Evolutionary conservation across 2,113 vertebrate genomes (phyloP), one percentile per base, ranked within the genome.

Genomic region (Setophaga kirtlandii): DNA sequence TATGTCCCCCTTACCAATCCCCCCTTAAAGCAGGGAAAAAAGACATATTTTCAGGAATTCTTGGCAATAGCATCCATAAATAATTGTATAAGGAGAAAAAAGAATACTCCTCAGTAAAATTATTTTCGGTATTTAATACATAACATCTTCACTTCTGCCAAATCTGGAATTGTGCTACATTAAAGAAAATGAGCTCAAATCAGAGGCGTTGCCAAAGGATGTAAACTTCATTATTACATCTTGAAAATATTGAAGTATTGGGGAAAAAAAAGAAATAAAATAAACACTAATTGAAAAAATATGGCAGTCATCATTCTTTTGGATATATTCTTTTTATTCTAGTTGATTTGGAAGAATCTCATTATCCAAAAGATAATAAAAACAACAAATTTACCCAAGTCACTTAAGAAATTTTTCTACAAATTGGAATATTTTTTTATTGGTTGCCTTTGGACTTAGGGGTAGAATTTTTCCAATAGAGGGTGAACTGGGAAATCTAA

Each of bases 1-100:
- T 37, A 5, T 16, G 4, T n/a, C 1, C 10, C 5, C 3, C 3
- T 50, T 58, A 5, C 7, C 39, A 50, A 39, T 12, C 3, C 1
- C 4, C 2, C 2, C 11, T 55, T 59, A 28, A 76, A 39, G 2
- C 0, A 2, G 10, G 35, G 74, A 6, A 1, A 69, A 24, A 3
- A n/a, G 2, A 7, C 13, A 10, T 33, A 63, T 59, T 75, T 63
- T 63, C 11, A 75, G 10, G 28, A 81, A 62, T 14, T 19, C 3
- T 27, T 91, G 16, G 15, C 44, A 56, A 11, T 70, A 42, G 3
- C 15, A 28, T 49, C 53, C n/a, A 58, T 49, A 44, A 55, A 1
- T 3, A 7, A 69, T 13, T 47, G 5, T 10, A 47, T 6, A 35
- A 42, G 9, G 16, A 39, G 30, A 44, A 78, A 18, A 50, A 58